A percentile compares a stretch with the other conserved stretches of the same genome.
Evolutionary conservation across 2,113 vertebrate species (phyloP).

Genomic region (Ptyas mucosa): DNA sequence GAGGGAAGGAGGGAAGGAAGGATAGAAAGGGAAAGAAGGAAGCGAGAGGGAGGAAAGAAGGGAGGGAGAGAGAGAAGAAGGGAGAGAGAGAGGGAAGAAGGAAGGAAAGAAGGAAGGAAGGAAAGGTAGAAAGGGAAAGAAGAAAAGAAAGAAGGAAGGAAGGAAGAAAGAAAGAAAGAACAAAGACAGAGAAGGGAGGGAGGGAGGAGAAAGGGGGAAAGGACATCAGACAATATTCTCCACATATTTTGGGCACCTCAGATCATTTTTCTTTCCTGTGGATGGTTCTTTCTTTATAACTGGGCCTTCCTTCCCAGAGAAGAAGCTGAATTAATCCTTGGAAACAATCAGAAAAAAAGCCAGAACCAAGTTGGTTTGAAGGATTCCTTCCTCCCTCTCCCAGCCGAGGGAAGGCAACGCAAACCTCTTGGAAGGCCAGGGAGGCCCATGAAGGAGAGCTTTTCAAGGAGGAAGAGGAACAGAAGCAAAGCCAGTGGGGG

Average conservation of each 20-base stretch:
- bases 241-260: background rate
- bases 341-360: background rate
- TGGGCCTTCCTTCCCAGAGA: background rate
- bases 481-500: slow-evolving; percentile 50
- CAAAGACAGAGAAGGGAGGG: too few relatives aligned
- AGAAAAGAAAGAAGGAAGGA: too few relatives aligned
- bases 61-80: too few relatives aligned
- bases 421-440: background rate
- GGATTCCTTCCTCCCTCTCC: slow-evolving; percentile 40
- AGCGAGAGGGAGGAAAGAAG: too few relatives aligned
- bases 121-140: too few relatives aligned
- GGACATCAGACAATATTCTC: background rate
- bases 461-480: slow-evolving; percentile 34
- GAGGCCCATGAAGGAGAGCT: slow-evolving; percentile 25
- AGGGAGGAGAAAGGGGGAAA: background rate
- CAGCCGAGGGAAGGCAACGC: background rate
- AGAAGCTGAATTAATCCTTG: background rate
- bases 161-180: too few relatives aligned
- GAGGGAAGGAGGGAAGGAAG: too few relatives aligned
- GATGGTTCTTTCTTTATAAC: background rate
- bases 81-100: too few relatives aligned
- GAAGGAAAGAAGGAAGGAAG: too few relatives aligned
- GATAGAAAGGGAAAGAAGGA: too few relatives aligned
- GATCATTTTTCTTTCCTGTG: background rate
- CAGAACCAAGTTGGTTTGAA: background rate